Percentiles rank a stretch among this genome's conserved stretches.
Evolutionary conservation across 1,140 invertebrate genomes (phyloP).

Genomic region (Eumaeus atala): DNA sequence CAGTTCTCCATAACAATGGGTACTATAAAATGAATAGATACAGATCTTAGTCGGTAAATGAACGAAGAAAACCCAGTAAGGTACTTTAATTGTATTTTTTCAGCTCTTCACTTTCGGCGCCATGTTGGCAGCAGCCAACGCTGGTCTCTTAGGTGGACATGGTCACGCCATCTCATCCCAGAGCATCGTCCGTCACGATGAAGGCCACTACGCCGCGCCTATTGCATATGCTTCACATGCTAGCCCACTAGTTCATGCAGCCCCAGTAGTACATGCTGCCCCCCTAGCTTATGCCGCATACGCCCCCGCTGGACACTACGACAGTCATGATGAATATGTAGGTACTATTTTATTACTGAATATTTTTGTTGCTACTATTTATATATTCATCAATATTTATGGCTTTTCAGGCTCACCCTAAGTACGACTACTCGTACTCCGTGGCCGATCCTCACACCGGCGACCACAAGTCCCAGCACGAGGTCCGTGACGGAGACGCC

Average conservation of each 20-base stretch:
- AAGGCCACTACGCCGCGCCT: conserved; percentile 37
- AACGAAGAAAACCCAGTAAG: too few species aligned
- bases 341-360: conserved; percentile 13
- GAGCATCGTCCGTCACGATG: conserved; percentile 51
- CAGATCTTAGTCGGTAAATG: too few species aligned
- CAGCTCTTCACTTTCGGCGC: conserved; percentile 45
- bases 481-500: conserved; percentile 43
- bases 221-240: conserved; percentile 31
- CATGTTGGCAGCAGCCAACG: conserved; percentile 35
- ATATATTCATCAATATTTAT: too few species aligned
- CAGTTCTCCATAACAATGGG: too few species aligned
- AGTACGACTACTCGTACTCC: conserved; percentile 71
- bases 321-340: conserved; percentile 42
- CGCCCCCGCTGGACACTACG: conserved; percentile 19
- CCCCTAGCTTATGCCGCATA: conserved; percentile 12
- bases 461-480: conserved; percentile 45
- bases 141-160: conserved; percentile 15
- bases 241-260: not conserved
- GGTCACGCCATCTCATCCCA: conserved; percentile 49
- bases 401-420: conserved; percentile 38
- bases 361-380: not conserved
- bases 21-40: too few species aligned
- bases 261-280: too few species aligned
- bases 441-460: conserved; percentile 62
- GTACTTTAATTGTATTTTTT: conserved; percentile 13